Evolutionary conservation across 2,113 vertebrate species (phyloP).

Genomic region (Serinus canaria): DNA sequence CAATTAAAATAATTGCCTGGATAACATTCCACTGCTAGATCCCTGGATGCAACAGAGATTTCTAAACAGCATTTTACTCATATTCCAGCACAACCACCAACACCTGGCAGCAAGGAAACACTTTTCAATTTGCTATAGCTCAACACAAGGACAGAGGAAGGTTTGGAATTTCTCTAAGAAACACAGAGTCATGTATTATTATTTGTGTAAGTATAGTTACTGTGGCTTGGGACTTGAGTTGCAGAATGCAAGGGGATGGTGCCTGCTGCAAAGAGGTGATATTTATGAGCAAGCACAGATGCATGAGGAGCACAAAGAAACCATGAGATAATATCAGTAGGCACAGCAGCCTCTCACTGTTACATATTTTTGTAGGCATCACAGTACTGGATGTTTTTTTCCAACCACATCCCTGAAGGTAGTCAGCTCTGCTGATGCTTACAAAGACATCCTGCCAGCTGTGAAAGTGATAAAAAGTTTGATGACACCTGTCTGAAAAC

Average conservation of each 20-base stretch:
- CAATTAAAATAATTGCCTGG: constrained; percentile 43
- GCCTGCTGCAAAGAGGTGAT: neutral
- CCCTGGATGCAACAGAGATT: neutral
- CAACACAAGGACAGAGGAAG: neutral
- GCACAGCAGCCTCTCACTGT: neutral
- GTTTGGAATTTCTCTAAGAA: neutral
- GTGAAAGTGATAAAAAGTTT: neutral
- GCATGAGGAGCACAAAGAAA: neutral
- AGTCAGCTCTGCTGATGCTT: neutral
- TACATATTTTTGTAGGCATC: neutral
- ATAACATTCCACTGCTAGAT: constrained; percentile 4
- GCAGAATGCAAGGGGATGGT: neutral
- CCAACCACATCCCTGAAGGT: neutral
- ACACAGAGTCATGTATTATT: neutral
- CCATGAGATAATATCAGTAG: neutral
- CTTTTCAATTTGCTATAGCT: neutral
- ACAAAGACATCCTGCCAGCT: neutral
- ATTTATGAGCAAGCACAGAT: neutral
- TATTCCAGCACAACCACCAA: neutral
- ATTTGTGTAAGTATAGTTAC: neutral
- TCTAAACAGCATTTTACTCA: neutral
- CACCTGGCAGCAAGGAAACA: neutral
- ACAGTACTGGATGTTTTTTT: neutral
- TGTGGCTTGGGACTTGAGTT: neutral
- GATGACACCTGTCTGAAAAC: neutral